Evolutionary conservation across 2,113 vertebrate genomes (phyloP).

Genomic region (Gnathonemus longibarbis): DNA sequence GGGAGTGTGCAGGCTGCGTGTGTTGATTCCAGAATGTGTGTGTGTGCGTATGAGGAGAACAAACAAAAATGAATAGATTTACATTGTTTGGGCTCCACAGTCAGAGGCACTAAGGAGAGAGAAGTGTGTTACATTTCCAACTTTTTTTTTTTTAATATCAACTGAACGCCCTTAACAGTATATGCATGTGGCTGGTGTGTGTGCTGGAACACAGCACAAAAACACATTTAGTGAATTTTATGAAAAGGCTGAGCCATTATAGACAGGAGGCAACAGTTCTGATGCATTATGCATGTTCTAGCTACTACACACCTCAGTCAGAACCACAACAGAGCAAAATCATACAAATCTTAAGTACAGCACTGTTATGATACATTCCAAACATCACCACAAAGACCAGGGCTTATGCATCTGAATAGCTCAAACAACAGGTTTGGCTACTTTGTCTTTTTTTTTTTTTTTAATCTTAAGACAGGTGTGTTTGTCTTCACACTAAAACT

Average conservation of each 20-base stretch:
- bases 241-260: neutral
- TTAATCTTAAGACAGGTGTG: neutral
- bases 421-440: neutral
- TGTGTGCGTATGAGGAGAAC: neutral
- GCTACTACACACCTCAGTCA: neutral
- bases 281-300: neutral
- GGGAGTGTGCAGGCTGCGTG: neutral
- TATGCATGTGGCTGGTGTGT: neutral
- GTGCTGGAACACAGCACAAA: neutral
- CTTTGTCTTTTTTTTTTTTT: neutral
- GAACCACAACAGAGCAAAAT: neutral
- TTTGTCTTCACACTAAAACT: neutral
- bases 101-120: neutral
- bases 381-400: neutral
- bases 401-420: neutral
- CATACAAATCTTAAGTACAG: neutral
- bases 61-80: neutral
- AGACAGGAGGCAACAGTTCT: neutral
- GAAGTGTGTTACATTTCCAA: neutral
- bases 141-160: neutral
- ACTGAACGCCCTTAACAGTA: neutral
- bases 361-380: neutral
- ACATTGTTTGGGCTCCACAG: neutral
- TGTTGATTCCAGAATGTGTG: neutral
- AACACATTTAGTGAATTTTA: neutral